Base-by-base conservation (phyloP, 2,888 invertebrate species). In the Spodoptera picta region DNA sequence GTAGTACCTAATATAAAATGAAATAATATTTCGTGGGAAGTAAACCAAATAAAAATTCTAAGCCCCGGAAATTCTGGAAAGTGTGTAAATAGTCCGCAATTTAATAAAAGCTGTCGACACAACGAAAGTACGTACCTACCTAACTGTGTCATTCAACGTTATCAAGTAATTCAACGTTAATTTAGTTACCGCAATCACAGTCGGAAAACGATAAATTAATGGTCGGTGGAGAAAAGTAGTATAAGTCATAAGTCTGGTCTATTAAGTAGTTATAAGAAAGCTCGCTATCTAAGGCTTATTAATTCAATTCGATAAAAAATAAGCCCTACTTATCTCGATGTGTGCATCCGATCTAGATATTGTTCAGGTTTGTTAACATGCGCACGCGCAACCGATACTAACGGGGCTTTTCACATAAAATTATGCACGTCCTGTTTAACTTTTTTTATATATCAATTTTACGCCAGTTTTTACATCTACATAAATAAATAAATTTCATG, bases 331-430 rank as follows among this genome's bases (percentile, higher is more conserved):
- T 76, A 56, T 58, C 56, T 61, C 57, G 48, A 69, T 70, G 58
- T 50, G 66, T 68, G 70, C 70, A 65, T 70, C 63, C 65, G 63
- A 79, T 75, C 65, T 61, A 60, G 68, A 59, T 64, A 75, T 65
- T 63, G 60, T 48, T 68, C 65, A 69, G 50, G 69, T 77, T 65
- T 47, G 4, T 48, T 56, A 60, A 68, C 61, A 44, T 75, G 75
- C 74, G 75, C 77, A 81, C 76, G 84, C 84, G 80, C 85, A 73
- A 77, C 60, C 83, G 70, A 79, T 58, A 58, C 73, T 85, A 89
- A 88, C 88, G 87, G 88, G 62, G 61, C 60, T 69, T 67, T 60
- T 44, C 61, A 68, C 67, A 76, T 67, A 62, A 44, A 59, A 54
- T 64, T 65, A 64, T 61, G 50, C 61, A 58, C 60, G 51, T 61